Evolutionary conservation across 2,888 invertebrate genomes (phyloP), one percentile per base, ranked within the genome.

Genomic region (Acleris sparsana): DNA sequence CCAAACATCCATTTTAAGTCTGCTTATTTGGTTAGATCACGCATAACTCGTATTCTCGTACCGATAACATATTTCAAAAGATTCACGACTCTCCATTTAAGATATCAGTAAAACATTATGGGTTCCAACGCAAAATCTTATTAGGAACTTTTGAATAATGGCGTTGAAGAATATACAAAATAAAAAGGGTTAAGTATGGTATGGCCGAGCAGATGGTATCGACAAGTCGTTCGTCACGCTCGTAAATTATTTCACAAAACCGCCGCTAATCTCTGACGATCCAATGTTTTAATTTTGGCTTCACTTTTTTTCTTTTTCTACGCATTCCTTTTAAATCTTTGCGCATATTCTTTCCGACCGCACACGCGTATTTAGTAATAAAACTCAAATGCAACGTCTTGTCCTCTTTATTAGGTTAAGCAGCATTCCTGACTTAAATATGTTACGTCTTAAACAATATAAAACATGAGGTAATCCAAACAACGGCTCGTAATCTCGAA

Each of bases 191-290:
- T 88, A 88, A 87, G 88, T 89, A 89, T 84, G 87, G 85, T 39
- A 39, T 39, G 39, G 71, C 79, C 79, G 81, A 82, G 85, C 87
- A 89, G 92, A 92, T 92, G 88, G 81, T 91, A 92, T 92, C 92
- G 88, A 86, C 86, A 86, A 84, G 81, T 84, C 86, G 86, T 91
- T 86, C 92, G 92, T 91, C 90, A 92, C 90, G 92, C 88, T 89
- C 89, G 86, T 92, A 92, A 92, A 91, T 91, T 89, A 91, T 90
- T 89, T 88, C 85, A 87, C 85, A 87, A 90, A 90, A 87, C 88
- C 89, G 85, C 85, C 84, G 89, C 90, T 89, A 91, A 92, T 91
- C 89, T 85, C 83, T 82, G 83, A 84, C 85, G 78, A 80, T 79
- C 74, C 86, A 86, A 91, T 89, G 89, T 91, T 90, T 92, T 92